A percentile compares a stretch with the other conserved stretches of the same genome.
These are phyloP conservation scores for Drosophila melanica DNA, from an alignment of 1,140 invertebrate species.

Conservation along the genomic window DNA sequence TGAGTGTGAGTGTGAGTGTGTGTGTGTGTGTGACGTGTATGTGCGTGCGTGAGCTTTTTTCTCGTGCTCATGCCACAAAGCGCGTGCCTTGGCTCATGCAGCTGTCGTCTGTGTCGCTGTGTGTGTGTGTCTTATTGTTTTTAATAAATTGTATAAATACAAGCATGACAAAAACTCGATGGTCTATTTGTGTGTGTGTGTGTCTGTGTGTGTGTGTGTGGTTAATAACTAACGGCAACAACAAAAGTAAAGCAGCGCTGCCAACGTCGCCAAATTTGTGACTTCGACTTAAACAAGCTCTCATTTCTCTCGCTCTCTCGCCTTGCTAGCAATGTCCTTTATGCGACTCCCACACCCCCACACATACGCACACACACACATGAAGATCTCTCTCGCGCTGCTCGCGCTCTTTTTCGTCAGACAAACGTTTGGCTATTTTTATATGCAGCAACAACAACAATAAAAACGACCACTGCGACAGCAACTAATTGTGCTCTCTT, in stretches of 20 bases:
- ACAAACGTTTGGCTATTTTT: slow-evolving; percentile 60
- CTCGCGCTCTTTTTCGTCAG: slow-evolving; percentile 19
- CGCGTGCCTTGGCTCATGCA: slow-evolving; percentile 48
- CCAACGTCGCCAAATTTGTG: slow-evolving; percentile 13
- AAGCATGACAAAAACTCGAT: slow-evolving; percentile 21
- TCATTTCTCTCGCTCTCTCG: slow-evolving; percentile 1
- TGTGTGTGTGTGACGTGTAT: slow-evolving; percentile 6
- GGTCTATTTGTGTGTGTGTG: slow-evolving; percentile 3
- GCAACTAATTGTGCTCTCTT: slow-evolving; percentile 22
- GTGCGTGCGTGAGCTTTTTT: slow-evolving; percentile 38
- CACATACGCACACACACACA: slow-evolving; percentile 14
- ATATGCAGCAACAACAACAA: slow-evolving; percentile 42
- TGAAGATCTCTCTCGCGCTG: slow-evolving; percentile 9
- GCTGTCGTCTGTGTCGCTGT: slow-evolving; percentile 29
- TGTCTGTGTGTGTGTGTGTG: slow-evolving; percentile 9
- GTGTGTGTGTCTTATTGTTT: slow-evolving; percentile 44
- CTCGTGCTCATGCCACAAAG: slow-evolving; percentile 42
- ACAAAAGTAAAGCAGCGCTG: slow-evolving; percentile 17
- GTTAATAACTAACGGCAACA: slow-evolving; percentile 24
- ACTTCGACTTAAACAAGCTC: slow-evolving; percentile 10
- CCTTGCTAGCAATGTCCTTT: slow-evolving; percentile 31
- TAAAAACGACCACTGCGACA: slow-evolving; percentile 12
- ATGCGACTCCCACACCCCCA: slow-evolving; percentile 31
- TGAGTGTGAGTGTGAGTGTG: too few relatives aligned
- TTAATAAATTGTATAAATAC: slow-evolving; percentile 35